Evolutionary conservation across 1,140 invertebrate genomes (phyloP), one percentile per base, ranked within the genome.

Genomic region (Druon quercuslanigerum): DNA sequence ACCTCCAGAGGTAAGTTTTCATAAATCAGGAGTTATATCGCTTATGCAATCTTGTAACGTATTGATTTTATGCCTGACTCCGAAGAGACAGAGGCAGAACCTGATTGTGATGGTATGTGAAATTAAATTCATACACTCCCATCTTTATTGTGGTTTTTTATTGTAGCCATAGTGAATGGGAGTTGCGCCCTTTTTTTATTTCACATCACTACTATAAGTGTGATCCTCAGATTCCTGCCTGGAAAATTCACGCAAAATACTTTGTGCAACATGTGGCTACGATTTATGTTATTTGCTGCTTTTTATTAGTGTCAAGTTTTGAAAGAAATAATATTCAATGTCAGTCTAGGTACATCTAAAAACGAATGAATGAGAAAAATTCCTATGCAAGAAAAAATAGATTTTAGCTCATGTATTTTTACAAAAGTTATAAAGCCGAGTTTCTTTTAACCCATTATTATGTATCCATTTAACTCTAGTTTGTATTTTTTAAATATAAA

Each of bases 31-130:
- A 70, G n/a, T 12, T 60, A 76, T 16, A 72, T 77, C 52, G 13
- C 13, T 16, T 20, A 57, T 56, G 20, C 57, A 40, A 56, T 74
- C 82, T 72, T 73, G n/a, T 81, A 83, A 82, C 66, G 66, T 77
- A 83, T 85, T 91, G 73, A 89, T 92, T 79, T 83, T 93, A 77
- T 87, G 78, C 81, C 81, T 86, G 74, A 80, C 83, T 87, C 51
- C 78, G 85, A 89, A 87, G 86, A 87, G 84, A 86, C 80, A 82
- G 89, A 88, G 77, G 85, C 71, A 80, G 87, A 88, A 74, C 81
- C 85, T 82, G 85, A 91, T 85, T 83, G 79, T 75, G 85, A 90
- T 84, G 90, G 91, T 91, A 90, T 76, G 88, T 90, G 85, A 78
- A 80, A 83, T 75, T 76, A 83, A 79, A 76, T 83, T 82, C 78